Evolutionary conservation across 2,113 vertebrate genomes (phyloP).

Genomic region (Apeltes quadracus): DNA sequence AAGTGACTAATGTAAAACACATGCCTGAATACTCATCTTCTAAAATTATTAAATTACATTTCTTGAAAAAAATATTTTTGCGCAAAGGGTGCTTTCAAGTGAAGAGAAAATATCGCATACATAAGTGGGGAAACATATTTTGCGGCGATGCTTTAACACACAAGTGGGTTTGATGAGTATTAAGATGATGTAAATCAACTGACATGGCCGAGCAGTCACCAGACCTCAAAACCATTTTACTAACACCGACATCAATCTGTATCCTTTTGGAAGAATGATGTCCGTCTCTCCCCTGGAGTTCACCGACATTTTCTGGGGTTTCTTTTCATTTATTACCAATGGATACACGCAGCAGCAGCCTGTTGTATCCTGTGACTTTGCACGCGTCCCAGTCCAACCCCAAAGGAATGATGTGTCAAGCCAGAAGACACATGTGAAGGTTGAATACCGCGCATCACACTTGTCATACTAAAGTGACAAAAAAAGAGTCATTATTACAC

Average conservation of each 20-base stretch:
- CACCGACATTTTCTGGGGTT: not conserved
- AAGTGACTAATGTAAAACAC: constrained; percentile 17
- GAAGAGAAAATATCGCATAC: not conserved
- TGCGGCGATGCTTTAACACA: not conserved
- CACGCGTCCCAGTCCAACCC: not conserved
- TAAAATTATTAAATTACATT: not conserved
- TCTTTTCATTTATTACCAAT: not conserved
- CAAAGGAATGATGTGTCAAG: not conserved
- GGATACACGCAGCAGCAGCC: no score
- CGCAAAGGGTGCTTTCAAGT: not conserved
- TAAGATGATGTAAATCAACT: not conserved
- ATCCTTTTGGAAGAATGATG: not conserved
- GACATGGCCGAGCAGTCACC: not conserved
- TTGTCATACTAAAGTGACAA: no score
- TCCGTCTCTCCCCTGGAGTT: not conserved
- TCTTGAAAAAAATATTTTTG: not conserved
- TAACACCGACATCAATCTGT: not conserved
- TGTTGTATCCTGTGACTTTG: constrained; percentile 7
- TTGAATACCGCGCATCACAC: no score
- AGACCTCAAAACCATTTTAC: not conserved
- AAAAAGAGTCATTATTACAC: not conserved
- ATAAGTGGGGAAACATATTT: not conserved
- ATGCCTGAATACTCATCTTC: not conserved
- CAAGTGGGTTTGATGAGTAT: not conserved
- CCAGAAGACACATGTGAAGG: not conserved